These are phyloP conservation scores for Scytalopus superciliaris DNA, from an alignment of 2,113 vertebrate genomes.

Conservation along the genomic window DNA sequence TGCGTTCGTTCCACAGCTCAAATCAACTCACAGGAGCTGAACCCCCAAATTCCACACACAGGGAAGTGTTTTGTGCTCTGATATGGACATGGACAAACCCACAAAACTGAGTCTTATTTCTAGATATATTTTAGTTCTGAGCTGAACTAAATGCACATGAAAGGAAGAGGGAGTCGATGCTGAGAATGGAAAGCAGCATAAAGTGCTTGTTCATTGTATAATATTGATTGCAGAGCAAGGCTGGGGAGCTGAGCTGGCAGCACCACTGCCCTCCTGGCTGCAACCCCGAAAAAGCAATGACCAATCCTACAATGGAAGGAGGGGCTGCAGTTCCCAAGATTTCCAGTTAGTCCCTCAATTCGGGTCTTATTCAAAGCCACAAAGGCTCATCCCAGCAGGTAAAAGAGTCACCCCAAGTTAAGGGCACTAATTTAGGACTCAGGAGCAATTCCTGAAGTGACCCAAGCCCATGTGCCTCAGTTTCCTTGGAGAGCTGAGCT, in stretches of 20 bases:
- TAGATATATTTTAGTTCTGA: accelerated
- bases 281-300: no score
- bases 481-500: neutral
- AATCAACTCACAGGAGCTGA: accelerated
- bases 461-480: accelerated
- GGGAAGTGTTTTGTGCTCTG: accelerated
- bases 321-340: neutral
- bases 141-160: accelerated
- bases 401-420: no score
- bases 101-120: accelerated
- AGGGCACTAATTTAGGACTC: neutral
- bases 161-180: accelerated
- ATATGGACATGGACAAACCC: accelerated
- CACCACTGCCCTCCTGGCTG: neutral
- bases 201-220: accelerated
- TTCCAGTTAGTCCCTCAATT: neutral
- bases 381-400: no score
- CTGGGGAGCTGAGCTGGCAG: neutral
- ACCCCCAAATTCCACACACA: accelerated
- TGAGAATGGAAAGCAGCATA: neutral
- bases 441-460: neutral
- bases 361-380: neutral
- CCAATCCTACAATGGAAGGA: accelerated
- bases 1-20: accelerated
- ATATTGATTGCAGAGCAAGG: neutral